Conservation (phyloP, 92 coral and sea anemone species). For the Palythoa grandis region DNA sequence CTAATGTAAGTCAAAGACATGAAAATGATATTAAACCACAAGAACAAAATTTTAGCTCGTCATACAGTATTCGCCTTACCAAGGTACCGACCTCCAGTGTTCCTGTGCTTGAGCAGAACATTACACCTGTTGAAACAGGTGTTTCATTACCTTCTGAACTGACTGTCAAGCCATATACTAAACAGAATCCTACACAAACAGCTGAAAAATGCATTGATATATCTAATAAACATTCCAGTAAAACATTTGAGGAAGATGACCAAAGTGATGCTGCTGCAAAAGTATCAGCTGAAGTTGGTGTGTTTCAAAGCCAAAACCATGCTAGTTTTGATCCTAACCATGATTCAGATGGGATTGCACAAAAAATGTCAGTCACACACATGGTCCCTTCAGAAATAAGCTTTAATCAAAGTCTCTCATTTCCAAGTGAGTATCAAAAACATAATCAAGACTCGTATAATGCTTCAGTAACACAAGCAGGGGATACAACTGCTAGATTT, state of each 20-base stretch:
- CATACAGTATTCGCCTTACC: conserved; percentile 19
- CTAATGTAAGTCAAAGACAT: not conserved
- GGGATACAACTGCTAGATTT: not conserved
- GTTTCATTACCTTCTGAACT: not conserved
- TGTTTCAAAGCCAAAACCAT: conserved; percentile 19
- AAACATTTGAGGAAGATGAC: not conserved
- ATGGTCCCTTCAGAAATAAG: not conserved
- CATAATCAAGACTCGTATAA: conserved; percentile 22
- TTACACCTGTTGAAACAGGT: not conserved
- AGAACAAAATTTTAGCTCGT: conserved; percentile 20
- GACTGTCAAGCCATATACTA: not conserved
- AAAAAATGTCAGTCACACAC: conserved; percentile 1
- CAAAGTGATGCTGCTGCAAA: not conserved
- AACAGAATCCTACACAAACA: not conserved
- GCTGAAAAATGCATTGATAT: not conserved
- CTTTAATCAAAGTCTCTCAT: not conserved
- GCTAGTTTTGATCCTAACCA: not conserved
- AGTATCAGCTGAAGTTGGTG: not conserved
- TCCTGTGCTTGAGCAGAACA: conserved; percentile 3
- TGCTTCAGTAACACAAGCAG: not conserved
- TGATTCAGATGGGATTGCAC: conserved; percentile 22
- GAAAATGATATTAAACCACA: not conserved
- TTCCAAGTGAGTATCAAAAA: not conserved
- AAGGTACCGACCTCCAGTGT: not conserved
- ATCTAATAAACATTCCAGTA: conserved; percentile 8